These are phyloP conservation scores for Phyllotis vaccarum DNA, from an alignment of 2,797 vertebrate genomes.

Conservation along the genomic window DNA sequence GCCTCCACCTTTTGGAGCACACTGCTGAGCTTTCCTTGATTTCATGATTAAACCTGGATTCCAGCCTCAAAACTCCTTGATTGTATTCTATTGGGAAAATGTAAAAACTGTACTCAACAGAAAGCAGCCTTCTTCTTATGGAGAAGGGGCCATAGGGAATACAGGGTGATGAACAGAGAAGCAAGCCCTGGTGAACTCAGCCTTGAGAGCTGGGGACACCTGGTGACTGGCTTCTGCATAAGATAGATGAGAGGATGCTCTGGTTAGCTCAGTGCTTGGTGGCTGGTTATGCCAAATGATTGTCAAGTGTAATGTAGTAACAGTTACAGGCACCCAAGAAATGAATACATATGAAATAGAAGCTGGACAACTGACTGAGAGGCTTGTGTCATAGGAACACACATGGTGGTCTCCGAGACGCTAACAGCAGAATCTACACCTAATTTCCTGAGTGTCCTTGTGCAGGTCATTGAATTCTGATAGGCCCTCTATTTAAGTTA, in stretches of 20 bases:
- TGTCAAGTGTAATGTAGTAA: neutral
- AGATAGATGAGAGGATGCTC: neutral
- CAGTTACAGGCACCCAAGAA: neutral
- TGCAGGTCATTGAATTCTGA: neutral
- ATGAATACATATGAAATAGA: neutral
- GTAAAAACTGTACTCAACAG: neutral
- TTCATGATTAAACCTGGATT: conserved; percentile 66
- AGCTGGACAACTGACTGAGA: neutral
- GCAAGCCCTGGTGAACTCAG: neutral
- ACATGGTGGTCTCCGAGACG: neutral
- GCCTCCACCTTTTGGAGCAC: conserved; percentile 54
- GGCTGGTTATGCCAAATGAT: neutral
- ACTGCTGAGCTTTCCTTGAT: neutral
- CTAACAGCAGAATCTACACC: neutral
- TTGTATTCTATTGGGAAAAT: conserved; percentile 37
- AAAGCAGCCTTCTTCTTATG: conserved; percentile 52
- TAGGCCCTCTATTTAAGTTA: neutral
- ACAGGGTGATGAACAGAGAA: neutral
- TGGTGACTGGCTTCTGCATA: neutral
- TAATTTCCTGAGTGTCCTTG: rapidly evolving
- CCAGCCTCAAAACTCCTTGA: conserved; percentile 58
- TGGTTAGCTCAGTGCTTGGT: no score
- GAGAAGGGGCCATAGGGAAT: neutral
- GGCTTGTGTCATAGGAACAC: neutral
- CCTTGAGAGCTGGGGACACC: rapidly evolving